Conservation (phyloP, 1,140 invertebrate genomes). For the Marisa cornuarietis region DNA sequence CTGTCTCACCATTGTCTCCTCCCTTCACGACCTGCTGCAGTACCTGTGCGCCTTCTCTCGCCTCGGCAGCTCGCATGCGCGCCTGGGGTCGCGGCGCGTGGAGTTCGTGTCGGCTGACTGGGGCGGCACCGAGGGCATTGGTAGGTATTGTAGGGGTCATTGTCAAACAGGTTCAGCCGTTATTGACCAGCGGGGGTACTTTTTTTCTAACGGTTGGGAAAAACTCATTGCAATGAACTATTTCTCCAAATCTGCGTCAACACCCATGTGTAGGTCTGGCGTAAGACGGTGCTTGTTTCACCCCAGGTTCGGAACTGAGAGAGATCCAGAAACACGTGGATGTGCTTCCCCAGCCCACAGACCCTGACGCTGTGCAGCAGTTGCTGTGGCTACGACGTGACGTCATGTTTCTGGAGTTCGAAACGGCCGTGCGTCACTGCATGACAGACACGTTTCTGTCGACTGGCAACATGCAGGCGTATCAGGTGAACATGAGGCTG, state of each 20-base stretch:
- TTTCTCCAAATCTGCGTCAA: no score
- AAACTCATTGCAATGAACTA: no score
- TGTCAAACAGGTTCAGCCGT: no score
- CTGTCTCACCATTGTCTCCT: conserved; percentile 49
- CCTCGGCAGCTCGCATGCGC: conserved; percentile 52
- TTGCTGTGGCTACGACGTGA: conserved; percentile 59
- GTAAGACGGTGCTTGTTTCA: conserved; percentile 17
- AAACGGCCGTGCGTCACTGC: conserved; percentile 61
- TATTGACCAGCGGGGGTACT: no score
- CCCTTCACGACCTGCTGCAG: conserved; percentile 63
- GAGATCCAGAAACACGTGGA: conserved; percentile 65
- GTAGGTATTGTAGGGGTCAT: conserved; percentile 24
- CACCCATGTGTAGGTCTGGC: background rate
- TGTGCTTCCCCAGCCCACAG: conserved; percentile 47
- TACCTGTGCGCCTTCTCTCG: conserved; percentile 61
- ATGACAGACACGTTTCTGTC: conserved; percentile 63
- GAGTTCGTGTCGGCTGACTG: conserved; percentile 61
- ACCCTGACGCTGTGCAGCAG: conserved; percentile 51
- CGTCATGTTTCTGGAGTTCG: conserved; percentile 64
- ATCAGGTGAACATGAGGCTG: conserved; percentile 43
- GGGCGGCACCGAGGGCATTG: conserved; percentile 64
- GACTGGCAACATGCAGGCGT: conserved; percentile 58
- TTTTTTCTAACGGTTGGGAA: no score
- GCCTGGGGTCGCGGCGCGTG: conserved; percentile 48
- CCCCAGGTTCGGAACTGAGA: conserved; percentile 58